These are phyloP conservation scores for Crotalus horridus DNA, from an alignment of 2,113 vertebrate genomes.

Conservation along the genomic window DNA sequence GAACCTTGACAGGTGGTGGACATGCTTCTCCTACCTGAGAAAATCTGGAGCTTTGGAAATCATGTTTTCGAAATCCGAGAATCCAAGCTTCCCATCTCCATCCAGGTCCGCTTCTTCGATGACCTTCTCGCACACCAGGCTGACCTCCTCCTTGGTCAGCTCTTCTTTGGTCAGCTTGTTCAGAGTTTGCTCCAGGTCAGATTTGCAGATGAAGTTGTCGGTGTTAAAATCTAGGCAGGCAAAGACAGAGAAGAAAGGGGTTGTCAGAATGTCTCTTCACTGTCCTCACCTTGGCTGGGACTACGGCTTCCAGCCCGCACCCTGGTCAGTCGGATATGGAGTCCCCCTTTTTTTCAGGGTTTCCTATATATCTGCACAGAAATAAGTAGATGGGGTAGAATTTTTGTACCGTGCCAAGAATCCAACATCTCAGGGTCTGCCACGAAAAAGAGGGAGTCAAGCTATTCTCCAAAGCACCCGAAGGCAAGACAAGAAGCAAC, in stretches of 20 bases:
- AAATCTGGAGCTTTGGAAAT: conserved; percentile 97
- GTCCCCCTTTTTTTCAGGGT: neutral
- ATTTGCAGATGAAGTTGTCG: conserved; percentile 97
- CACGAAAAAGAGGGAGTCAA: too few relatives aligned
- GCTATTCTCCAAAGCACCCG: too few relatives aligned
- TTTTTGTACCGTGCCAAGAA: neutral
- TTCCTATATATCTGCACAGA: neutral
- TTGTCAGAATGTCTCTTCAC: neutral
- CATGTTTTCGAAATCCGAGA: conserved; percentile 97
- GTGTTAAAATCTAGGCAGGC: conserved; percentile 88
- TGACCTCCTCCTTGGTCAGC: conserved; percentile 89
- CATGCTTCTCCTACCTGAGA: conserved; percentile 78
- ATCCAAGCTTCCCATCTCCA: conserved; percentile 90
- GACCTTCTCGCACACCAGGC: conserved; percentile 90
- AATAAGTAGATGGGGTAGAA: neutral
- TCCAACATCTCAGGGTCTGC: too few relatives aligned
- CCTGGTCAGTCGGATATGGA: neutral
- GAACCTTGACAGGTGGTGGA: neutral
- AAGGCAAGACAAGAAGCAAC: too few relatives aligned
- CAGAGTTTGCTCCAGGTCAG: conserved; percentile 89
- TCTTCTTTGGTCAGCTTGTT: conserved; percentile 93
- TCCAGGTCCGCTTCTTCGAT: conserved; percentile 97
- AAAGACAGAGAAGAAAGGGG: neutral
- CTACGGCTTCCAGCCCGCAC: neutral
- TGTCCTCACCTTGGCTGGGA: neutral